Conservation (phyloP, 2,797 vertebrate genomes). For the Orientallactaga sibirica region DNA sequence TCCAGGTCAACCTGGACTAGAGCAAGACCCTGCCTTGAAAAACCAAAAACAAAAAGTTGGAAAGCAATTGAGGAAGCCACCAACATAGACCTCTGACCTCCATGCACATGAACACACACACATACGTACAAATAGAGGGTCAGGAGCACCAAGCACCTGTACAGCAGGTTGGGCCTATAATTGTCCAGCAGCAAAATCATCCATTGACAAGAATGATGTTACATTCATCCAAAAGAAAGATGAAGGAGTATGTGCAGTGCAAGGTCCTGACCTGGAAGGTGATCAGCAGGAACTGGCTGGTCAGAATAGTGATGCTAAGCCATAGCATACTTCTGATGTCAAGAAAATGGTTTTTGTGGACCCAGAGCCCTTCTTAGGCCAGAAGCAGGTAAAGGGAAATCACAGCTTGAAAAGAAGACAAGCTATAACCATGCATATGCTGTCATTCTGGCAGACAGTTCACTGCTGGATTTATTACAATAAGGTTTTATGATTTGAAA, state of each 20-base stretch:
- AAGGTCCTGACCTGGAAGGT: background rate
- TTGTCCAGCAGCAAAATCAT: background rate
- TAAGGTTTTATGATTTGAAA: background rate
- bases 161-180: background rate
- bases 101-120: too few relatives aligned
- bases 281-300: background rate
- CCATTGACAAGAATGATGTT: background rate
- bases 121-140: background rate
- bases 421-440: background rate
- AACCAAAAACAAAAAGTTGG: too few relatives aligned
- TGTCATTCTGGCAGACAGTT: too few relatives aligned
- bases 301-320: background rate
- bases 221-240: background rate
- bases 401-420: background rate
- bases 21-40: too few relatives aligned
- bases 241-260: background rate
- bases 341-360: background rate
- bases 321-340: background rate
- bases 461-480: too few relatives aligned
- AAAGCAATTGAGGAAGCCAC: too few relatives aligned
- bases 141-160: background rate
- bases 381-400: background rate
- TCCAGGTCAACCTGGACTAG: too few relatives aligned
- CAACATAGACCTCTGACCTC: too few relatives aligned
- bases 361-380: background rate